A percentile compares a stretch with the other conserved stretches of the same genome.
These are phyloP conservation scores for Prolemur simus DNA, from an alignment of 2,113 vertebrate genomes.

Conservation along the genomic window DNA sequence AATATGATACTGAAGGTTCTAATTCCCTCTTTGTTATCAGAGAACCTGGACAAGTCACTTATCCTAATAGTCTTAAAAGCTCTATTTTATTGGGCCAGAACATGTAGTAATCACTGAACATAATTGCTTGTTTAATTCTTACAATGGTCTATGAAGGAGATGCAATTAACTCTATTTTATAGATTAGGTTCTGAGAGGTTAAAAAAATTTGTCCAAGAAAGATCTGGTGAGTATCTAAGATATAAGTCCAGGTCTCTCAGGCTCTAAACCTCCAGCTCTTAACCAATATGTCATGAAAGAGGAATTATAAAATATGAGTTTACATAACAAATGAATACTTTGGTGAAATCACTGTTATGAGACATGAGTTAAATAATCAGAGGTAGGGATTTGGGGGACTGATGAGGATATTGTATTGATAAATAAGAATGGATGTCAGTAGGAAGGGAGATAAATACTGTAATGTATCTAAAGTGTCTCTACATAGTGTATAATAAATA, in stretches of 20 bases:
- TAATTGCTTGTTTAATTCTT: neutral
- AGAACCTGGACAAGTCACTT: neutral
- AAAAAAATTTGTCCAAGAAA: conserved; percentile 16
- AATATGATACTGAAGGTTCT: neutral
- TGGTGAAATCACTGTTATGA: neutral
- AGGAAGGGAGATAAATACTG: neutral
- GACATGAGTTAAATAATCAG: neutral
- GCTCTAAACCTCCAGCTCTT: neutral
- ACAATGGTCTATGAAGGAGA: neutral
- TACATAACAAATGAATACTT: neutral
- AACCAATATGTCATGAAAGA: neutral
- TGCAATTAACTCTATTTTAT: neutral
- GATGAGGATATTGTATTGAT: neutral
- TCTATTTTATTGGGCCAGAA: neutral
- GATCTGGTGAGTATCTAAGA: neutral
- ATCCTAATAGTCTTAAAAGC: neutral
- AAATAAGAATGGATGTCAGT: neutral
- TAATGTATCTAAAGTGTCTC: neutral
- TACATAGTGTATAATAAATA: neutral
- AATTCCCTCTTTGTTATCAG: neutral
- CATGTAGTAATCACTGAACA: neutral
- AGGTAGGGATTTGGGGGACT: neutral
- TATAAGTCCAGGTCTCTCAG: neutral
- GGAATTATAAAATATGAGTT: neutral
- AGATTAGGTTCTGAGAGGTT: neutral